Conservation (phyloP, 2,113 vertebrate species). For the Phalacrocorax brasilianus region DNA sequence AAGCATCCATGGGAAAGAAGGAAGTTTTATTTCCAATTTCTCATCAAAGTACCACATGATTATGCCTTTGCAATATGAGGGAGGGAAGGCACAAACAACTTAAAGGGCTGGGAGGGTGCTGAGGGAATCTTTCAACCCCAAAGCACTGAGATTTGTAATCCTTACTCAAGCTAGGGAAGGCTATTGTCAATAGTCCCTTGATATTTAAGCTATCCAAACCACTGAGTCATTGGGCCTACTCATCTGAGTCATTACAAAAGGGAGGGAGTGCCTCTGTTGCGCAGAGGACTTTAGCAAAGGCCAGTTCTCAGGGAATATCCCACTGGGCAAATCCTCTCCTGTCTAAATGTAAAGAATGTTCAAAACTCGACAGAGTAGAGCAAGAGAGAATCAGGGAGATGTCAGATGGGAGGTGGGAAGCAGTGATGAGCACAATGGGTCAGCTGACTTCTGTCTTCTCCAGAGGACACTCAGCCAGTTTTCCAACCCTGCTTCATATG, state of each 20-base stretch:
- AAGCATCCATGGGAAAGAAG: not conserved
- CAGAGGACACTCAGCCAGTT: not conserved
- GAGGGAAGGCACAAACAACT: not conserved
- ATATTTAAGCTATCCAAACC: slow-evolving; percentile 51
- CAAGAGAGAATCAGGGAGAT: not conserved
- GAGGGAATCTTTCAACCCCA: not conserved
- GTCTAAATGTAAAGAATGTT: not conserved
- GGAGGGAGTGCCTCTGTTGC: not conserved
- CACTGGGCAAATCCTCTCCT: not conserved
- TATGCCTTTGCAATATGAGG: not conserved
- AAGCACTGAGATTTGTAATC: slow-evolving; percentile 2
- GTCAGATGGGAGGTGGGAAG: not conserved
- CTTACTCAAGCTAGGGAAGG: slow-evolving; percentile 14
- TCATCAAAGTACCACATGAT: not conserved
- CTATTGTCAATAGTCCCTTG: slow-evolving; percentile 29
- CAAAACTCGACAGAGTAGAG: not conserved
- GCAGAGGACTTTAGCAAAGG: not conserved
- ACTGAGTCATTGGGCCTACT: slow-evolving; percentile 58
- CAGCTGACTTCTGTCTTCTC: not conserved
- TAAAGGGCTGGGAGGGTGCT: not conserved
- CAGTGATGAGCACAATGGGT: not conserved
- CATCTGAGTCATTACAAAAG: slow-evolving; percentile 36
- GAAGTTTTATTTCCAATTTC: not conserved
- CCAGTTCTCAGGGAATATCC: not conserved
- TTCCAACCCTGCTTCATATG: not conserved